phyloP scores from a whole-genome alignment of 2,113 vertebrate genomes.

The Hippocampus mohnikei region DNA sequence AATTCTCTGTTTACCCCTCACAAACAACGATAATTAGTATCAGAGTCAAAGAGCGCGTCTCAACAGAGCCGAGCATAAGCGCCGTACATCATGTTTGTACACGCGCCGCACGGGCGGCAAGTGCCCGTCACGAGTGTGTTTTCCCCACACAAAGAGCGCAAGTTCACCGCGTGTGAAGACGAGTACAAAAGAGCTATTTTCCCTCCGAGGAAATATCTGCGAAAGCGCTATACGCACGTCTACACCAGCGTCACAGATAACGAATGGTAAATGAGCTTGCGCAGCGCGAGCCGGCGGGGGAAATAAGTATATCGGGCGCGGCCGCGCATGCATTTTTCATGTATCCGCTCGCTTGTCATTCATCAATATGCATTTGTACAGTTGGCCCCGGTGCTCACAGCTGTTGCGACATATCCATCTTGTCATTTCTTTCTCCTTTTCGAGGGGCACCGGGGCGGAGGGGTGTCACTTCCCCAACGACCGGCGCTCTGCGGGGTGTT shows the following conservation, averaged over 20 bases:
- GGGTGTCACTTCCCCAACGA: conserved; percentile 23
- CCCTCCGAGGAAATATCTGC: conserved; percentile 62
- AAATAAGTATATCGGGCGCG: conserved; percentile 39
- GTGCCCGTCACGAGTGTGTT: conserved; percentile 42
- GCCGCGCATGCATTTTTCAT: conserved; percentile 6
- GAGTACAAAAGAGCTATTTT: conserved; percentile 52
- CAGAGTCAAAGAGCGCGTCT: neutral
- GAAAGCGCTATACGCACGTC: conserved; percentile 44
- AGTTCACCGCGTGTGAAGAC: conserved; percentile 32
- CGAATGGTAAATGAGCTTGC: conserved; percentile 59
- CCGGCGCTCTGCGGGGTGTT: conserved; percentile 47
- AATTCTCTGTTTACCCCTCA: neutral
- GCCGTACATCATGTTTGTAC: neutral
- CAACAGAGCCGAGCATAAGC: neutral
- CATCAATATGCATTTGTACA: conserved; percentile 45
- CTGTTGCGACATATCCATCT: conserved; percentile 41
- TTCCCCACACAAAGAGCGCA: conserved; percentile 35
- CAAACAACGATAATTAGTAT: neutral
- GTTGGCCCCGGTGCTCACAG: conserved; percentile 16
- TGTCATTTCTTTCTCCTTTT: conserved; percentile 37
- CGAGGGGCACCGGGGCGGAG: neutral
- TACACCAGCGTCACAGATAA: conserved; percentile 48
- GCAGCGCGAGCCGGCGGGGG: conserved; percentile 55
- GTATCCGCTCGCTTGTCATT: conserved; percentile 21
- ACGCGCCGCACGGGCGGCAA: conserved; percentile 2